Conservation (phyloP, 2,888 invertebrate genomes). For the Rhagonycha fulva region DNA sequence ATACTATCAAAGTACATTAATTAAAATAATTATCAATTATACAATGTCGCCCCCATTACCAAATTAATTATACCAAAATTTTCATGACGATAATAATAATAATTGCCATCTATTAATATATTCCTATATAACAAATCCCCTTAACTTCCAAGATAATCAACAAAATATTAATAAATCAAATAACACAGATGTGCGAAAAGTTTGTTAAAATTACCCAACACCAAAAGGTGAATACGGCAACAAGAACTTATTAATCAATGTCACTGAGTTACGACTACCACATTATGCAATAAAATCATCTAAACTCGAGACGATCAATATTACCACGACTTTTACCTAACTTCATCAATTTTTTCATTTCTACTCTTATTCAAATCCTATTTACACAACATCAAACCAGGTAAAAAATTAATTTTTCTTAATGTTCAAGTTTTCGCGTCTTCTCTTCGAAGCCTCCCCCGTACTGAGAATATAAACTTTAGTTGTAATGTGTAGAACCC, state of each 20-base stretch:
- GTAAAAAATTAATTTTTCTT: too few relatives aligned
- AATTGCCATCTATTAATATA: background rate
- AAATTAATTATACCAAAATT: background rate
- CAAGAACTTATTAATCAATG: background rate
- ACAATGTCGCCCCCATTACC: background rate
- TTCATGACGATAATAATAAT: background rate
- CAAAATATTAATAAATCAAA: background rate
- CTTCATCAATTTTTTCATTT: too few relatives aligned
- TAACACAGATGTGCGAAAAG: background rate
- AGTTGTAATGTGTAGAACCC: too few relatives aligned
- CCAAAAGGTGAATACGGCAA: background rate
- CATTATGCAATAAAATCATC: background rate
- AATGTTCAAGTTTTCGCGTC: too few relatives aligned
- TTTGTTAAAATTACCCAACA: background rate
- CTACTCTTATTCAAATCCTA: too few relatives aligned
- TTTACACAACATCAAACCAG: too few relatives aligned
- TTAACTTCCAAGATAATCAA: background rate
- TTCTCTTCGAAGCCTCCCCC: too few relatives aligned
- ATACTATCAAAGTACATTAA: background rate
- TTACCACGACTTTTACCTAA: background rate
- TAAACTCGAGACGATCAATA: background rate
- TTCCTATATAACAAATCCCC: background rate
- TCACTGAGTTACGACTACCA: background rate
- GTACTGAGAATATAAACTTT: too few relatives aligned
- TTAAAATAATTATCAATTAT: background rate